A percentile compares a stretch with the other conserved stretches of the same genome.
These are phyloP conservation scores for Tromatobia lineatoria DNA, from an alignment of 2,888 invertebrate genomes.

Conservation along the genomic window DNA sequence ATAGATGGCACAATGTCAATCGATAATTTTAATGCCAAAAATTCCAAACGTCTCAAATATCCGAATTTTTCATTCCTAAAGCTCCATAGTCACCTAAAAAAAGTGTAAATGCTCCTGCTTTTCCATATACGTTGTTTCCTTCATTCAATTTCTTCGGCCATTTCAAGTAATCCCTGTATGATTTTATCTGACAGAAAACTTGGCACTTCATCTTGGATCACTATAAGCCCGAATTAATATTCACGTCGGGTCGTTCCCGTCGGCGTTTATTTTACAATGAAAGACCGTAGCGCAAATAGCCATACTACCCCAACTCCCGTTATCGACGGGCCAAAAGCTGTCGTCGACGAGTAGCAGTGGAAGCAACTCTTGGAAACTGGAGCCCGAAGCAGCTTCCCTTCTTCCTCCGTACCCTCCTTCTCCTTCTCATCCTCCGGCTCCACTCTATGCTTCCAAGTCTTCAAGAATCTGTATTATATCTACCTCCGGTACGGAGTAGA, in stretches of 20 bases:
- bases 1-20: too few relatives aligned
- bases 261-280: conserved; percentile 83
- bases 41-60: too few relatives aligned
- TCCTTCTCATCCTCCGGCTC: conserved; percentile 23
- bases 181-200: not conserved
- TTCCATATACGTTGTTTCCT: not conserved
- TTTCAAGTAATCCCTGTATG: not conserved
- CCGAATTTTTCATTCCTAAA: too few relatives aligned
- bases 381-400: conserved; percentile 32
- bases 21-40: too few relatives aligned
- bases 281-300: conserved; percentile 77
- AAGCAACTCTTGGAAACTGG: conserved; percentile 47
- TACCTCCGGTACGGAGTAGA: conserved; percentile 13
- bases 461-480: conserved; percentile 52
- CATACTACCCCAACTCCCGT: conserved; percentile 35
- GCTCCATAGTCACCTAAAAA: not conserved
- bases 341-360: conserved; percentile 10
- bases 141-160: not conserved
- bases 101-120: not conserved
- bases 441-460: conserved; percentile 46
- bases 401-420: not conserved
- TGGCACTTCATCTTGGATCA: not conserved
- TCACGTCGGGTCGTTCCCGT: conserved; percentile 73
- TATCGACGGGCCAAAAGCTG: conserved; percentile 47
- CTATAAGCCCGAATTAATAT: conserved; percentile 2